Base-by-base conservation (phyloP, 2,113 vertebrate genomes). In the Synodontis membranacea region DNA sequence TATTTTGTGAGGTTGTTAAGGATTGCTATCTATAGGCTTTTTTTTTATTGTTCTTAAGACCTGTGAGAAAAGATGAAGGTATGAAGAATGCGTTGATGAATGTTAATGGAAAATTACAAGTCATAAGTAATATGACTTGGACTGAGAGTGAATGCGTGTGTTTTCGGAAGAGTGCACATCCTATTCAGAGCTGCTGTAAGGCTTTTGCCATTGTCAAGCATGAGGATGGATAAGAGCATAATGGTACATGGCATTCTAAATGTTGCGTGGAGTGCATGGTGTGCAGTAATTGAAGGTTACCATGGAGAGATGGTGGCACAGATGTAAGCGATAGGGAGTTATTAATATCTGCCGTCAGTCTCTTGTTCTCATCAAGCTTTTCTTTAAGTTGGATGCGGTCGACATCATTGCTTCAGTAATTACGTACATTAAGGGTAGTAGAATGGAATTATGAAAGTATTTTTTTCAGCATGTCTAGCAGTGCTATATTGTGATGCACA, bases 331-430 rank as follows among this genome's bases (percentile, higher is more conserved):
- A 89, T 87, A 86, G 52, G 48, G 66, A 84, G 82, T 88, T 91
- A 86, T 92, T 91, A 89, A 91, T 89, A 89, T 89, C 76, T 84
- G 81, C 72, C 87, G 90, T 89, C 84, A 87, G 85, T 88, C 89
- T 86, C n/a, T 88, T 66, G 85, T 88, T 91, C 52, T 83, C 70
- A 46, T 86, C 80, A 84, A 74, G 52, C 48, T 85, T 80, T 31
- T 50, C 75, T 88, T 68, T 72, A 74, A 52, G 25, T 79, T 88
- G 66, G 66, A 72, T 81, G 52, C 46, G 81, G 70, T 84, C 78
- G 79, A 80, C 84, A 74, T 52, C 23, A 19, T 75, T 68, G 70
- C 72, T 64, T 54, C 34, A 48, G 56, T 50, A 85, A 80, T 85
- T 86, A 84, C 39, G 79, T 86, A 48, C 62, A 58, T 74, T 89